Evolutionary conservation across 1,140 invertebrate species (phyloP).

Genomic region (Papilio helenus): DNA sequence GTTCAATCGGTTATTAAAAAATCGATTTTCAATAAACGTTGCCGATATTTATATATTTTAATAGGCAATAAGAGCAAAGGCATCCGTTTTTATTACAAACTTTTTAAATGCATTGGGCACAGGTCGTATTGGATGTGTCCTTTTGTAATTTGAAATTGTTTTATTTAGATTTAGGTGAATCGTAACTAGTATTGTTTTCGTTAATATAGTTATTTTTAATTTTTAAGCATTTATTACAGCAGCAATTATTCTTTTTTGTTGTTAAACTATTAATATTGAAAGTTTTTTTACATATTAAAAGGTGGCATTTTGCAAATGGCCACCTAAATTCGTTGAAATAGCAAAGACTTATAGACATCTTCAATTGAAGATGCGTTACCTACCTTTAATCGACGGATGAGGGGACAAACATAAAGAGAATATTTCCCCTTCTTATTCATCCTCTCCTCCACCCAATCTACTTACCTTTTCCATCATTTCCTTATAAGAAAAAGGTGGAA

Average conservation of each 20-base stretch:
- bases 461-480: too few species aligned
- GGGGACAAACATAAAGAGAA: too few species aligned
- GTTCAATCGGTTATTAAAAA: conserved; percentile 65
- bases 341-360: too few species aligned
- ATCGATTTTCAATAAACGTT: conserved; percentile 67
- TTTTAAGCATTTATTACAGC: background rate
- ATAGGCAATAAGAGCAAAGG: conserved; percentile 64
- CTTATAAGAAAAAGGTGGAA: too few species aligned
- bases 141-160: conserved; percentile 65
- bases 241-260: background rate
- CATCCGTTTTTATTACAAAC: conserved; percentile 40
- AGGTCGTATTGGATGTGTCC: conserved; percentile 59
- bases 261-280: too few species aligned
- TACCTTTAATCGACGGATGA: too few species aligned
- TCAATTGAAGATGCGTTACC: too few species aligned
- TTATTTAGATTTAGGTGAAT: conserved; percentile 64
- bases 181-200: conserved; percentile 46
- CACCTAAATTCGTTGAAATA: too few species aligned
- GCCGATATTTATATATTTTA: conserved; percentile 60
- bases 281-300: too few species aligned
- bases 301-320: too few species aligned
- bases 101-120: conserved; percentile 54
- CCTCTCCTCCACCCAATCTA: too few species aligned
- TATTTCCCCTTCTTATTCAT: too few species aligned
- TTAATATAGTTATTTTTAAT: background rate